Evolutionary conservation across 2,797 vertebrate species (phyloP).

Genomic region (Lerista edwardsae): DNA sequence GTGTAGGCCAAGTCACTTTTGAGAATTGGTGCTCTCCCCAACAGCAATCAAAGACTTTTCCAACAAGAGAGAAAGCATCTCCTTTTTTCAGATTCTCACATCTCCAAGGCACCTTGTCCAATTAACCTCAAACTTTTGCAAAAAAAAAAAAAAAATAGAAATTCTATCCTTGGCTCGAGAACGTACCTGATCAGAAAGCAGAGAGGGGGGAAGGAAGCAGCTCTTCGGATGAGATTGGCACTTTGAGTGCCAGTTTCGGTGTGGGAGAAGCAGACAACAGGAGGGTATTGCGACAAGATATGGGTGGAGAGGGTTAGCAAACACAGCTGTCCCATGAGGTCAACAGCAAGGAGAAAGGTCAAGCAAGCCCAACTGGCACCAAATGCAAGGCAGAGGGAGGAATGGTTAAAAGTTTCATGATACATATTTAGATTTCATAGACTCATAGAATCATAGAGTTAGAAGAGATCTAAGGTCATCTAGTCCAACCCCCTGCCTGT

Average conservation of each 20-base stretch:
- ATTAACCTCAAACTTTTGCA: neutral
- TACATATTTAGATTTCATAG: neutral
- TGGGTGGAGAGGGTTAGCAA: neutral
- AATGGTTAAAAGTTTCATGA: neutral
- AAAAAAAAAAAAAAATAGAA: conserved; percentile 25
- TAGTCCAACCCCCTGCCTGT: no score
- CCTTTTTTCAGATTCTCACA: neutral
- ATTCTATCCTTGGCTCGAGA: neutral
- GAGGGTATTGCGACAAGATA: neutral
- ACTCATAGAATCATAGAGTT: no score
- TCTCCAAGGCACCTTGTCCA: neutral
- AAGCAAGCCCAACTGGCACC: neutral
- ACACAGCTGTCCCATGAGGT: neutral
- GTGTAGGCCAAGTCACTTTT: neutral
- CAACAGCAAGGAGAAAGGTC: neutral
- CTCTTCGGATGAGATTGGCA: neutral
- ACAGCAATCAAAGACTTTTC: neutral
- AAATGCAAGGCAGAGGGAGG: neutral
- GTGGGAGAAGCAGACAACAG: conserved; percentile 5
- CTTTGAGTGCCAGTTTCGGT: neutral
- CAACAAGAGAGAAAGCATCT: neutral
- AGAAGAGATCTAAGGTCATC: no score
- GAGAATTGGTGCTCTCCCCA: neutral
- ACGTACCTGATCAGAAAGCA: neutral
- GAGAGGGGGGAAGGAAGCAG: neutral